phyloP scores from a whole-genome alignment of 2,888 invertebrate species.

The Coremacera marginata region DNA sequence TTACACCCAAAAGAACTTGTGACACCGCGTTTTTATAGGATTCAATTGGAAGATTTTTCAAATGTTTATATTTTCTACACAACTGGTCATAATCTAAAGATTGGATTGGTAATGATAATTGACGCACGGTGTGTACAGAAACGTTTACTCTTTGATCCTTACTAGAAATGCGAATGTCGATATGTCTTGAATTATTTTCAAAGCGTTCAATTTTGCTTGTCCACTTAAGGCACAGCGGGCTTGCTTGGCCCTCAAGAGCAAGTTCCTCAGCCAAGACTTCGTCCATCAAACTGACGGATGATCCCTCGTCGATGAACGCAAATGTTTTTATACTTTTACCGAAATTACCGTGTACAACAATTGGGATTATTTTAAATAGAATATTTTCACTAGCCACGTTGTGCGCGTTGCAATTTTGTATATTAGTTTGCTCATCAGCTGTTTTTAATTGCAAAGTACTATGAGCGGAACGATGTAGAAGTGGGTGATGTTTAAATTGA shows the following conservation, averaged over 20 bases:
- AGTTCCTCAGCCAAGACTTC: not conserved
- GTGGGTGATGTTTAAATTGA: too few relatives aligned
- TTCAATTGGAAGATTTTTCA: conserved; percentile 17
- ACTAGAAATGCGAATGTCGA: conserved; percentile 6
- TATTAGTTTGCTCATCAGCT: too few relatives aligned
- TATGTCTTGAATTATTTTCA: not conserved
- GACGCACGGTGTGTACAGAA: too few relatives aligned
- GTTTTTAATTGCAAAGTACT: too few relatives aligned
- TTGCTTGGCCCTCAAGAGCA: not conserved
- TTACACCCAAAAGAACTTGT: conserved; percentile 12
- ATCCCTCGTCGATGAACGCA: too few relatives aligned
- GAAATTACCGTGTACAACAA: too few relatives aligned
- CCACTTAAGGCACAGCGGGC: conserved; percentile 16
- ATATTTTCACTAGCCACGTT: too few relatives aligned
- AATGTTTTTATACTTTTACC: too few relatives aligned
- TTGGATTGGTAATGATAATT: not conserved
- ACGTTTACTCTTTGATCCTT: not conserved
- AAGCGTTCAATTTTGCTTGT: conserved; percentile 2
- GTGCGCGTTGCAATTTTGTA: too few relatives aligned
- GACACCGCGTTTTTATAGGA: conserved; percentile 12
- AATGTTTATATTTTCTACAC: conserved; percentile 15
- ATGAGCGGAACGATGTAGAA: too few relatives aligned
- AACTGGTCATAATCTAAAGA: conserved; percentile 7
- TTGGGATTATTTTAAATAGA: too few relatives aligned
- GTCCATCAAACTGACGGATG: too few relatives aligned